Percentiles rank a stretch among this genome's conserved stretches.
phyloP scores from a whole-genome alignment of 2,113 vertebrate genomes.

The Sula dactylatra region DNA sequence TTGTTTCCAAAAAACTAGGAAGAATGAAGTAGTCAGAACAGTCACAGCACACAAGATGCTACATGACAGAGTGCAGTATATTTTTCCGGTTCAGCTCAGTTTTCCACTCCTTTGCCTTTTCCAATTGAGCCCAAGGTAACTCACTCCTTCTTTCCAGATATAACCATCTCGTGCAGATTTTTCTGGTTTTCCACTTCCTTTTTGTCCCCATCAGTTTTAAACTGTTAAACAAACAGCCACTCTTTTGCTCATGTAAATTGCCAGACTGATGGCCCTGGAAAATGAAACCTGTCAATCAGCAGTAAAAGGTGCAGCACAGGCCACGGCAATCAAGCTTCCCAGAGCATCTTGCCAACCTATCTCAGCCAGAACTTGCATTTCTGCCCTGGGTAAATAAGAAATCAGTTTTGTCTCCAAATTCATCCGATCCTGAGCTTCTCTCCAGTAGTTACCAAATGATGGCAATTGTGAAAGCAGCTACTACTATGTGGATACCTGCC shows the following conservation, averaged over 20 bases:
- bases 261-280: slow-evolving; percentile 19
- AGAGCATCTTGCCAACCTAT: neutral
- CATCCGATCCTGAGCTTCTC: neutral
- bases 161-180: neutral
- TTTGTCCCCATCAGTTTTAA: slow-evolving; percentile 8
- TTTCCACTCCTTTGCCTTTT: slow-evolving; percentile 73
- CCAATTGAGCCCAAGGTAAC: slow-evolving; percentile 43
- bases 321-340: neutral
- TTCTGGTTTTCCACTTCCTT: slow-evolving; percentile 30
- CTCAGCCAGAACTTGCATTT: neutral
- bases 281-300: slow-evolving; percentile 4
- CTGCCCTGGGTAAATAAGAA: neutral
- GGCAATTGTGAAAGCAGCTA: slow-evolving; percentile 13
- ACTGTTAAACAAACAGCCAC: slow-evolving; percentile 20
- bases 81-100: slow-evolving; percentile 73
- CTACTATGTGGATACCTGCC: neutral
- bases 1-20: slow-evolving; percentile 21
- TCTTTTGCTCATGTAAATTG: neutral
- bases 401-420: neutral
- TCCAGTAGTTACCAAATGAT: neutral
- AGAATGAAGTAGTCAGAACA: slow-evolving; percentile 32
- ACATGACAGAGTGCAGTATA: slow-evolving; percentile 1
- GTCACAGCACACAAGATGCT: slow-evolving; percentile 32
- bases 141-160: slow-evolving; percentile 21
- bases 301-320: neutral